phyloP scores from a whole-genome alignment of 2,113 vertebrate species.

The Eudyptes chrysolophus region DNA sequence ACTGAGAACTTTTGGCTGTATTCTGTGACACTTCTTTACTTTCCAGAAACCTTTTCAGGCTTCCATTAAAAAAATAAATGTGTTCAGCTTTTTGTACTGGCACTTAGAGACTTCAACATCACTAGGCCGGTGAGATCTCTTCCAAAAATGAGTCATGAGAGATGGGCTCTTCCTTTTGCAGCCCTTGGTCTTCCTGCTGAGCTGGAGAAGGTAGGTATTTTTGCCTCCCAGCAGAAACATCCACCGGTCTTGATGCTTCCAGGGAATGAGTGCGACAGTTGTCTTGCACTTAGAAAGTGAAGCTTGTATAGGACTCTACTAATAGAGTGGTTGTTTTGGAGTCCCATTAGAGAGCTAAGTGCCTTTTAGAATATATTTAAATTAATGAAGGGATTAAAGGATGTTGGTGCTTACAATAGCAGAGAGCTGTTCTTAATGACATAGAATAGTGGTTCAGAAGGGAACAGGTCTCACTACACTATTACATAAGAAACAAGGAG shows the following conservation, averaged over 20 bases:
- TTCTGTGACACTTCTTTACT: background rate
- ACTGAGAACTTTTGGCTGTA: background rate
- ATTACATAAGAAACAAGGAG: background rate
- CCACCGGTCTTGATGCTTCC: background rate
- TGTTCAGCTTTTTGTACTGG: background rate
- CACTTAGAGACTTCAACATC: background rate
- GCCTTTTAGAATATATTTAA: conserved; percentile 39
- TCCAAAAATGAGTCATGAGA: background rate
- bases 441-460: background rate
- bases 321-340: background rate
- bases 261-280: accelerated
- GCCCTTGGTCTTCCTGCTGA: background rate
- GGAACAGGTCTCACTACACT: background rate
- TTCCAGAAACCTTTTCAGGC: background rate
- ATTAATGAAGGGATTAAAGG: conserved; percentile 41
- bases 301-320: background rate
- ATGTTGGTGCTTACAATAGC: conserved; percentile 18
- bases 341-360: conserved; percentile 8
- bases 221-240: background rate
- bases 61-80: background rate
- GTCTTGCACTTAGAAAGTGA: background rate
- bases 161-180: background rate
- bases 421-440: conserved; percentile 1
- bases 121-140: background rate
- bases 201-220: background rate